A percentile compares a stretch with the other conserved stretches of the same genome.
These are phyloP conservation scores for Mechanitis mazaeus DNA, from an alignment of 2,888 invertebrate species.

Conservation along the genomic window DNA sequence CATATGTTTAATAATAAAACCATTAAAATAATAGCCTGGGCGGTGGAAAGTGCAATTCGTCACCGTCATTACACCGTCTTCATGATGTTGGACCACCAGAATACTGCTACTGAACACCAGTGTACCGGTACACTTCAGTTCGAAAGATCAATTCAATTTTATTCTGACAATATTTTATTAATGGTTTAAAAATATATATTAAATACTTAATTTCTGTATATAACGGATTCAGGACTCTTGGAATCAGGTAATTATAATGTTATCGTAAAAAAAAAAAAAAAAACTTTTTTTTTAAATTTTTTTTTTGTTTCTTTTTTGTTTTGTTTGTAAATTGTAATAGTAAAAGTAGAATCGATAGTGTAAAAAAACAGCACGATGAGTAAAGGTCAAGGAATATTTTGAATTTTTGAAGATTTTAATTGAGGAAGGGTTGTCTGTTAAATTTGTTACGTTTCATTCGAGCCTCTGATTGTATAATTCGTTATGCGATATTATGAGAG, in stretches of 20 bases:
- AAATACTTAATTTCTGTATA: too few species aligned
- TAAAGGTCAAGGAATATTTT: background rate
- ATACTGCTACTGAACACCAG: background rate
- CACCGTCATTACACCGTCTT: slow-evolving; percentile 58
- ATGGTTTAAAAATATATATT: too few species aligned
- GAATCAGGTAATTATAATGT: too few species aligned
- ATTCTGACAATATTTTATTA: too few species aligned
- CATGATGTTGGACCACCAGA: slow-evolving; percentile 46
- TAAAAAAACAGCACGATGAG: background rate
- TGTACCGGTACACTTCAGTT: background rate
- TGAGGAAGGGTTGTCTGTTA: slow-evolving; percentile 13
- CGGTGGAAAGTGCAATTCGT: slow-evolving; percentile 58
- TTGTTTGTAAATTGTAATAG: background rate
- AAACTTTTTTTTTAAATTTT: too few species aligned
- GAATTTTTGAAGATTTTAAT: slow-evolving; percentile 2
- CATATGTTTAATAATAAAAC: slow-evolving; percentile 60
- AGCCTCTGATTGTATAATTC: slow-evolving; percentile 36
- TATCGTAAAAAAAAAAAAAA: too few species aligned
- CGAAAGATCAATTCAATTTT: background rate
- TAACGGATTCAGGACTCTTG: too few species aligned
- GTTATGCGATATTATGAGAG: slow-evolving; percentile 50
- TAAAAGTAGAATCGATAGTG: background rate
- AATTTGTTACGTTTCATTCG: slow-evolving; percentile 45
- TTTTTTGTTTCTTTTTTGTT: too few species aligned
- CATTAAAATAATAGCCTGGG: slow-evolving; percentile 60